phyloP scores from a whole-genome alignment of 2,797 vertebrate genomes.

The Alca torda region DNA sequence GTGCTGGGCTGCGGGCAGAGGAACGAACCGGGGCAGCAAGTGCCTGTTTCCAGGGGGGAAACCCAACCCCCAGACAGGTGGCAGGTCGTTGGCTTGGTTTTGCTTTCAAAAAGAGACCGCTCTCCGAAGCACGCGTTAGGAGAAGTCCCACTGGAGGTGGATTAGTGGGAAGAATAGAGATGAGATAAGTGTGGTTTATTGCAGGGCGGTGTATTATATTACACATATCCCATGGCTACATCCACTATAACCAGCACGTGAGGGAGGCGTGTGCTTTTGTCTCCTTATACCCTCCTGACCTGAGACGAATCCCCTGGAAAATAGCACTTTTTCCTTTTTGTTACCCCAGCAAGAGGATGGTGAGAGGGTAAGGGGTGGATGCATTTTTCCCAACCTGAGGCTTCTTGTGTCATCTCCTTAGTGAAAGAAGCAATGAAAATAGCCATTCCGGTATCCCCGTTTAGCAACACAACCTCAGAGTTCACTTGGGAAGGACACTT shows the following conservation, averaged over 20 bases:
- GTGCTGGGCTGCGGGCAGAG: background rate
- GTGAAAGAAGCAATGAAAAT: background rate
- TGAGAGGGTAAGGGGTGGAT: background rate
- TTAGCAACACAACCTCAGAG: background rate
- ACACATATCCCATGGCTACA: background rate
- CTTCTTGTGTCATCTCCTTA: background rate
- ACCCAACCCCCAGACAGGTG: background rate
- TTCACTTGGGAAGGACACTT: background rate
- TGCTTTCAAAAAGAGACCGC: background rate
- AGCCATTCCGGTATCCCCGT: background rate
- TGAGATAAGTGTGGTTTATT: background rate
- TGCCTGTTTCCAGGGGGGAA: background rate
- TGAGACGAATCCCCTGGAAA: background rate
- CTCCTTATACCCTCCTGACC: background rate
- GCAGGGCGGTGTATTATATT: background rate
- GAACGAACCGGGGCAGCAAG: accelerated
- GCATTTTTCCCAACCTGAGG: background rate
- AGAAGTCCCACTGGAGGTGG: background rate
- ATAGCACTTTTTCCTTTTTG: background rate
- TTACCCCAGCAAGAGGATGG: background rate
- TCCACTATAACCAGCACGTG: background rate
- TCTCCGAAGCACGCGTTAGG: accelerated
- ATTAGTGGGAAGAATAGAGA: background rate
- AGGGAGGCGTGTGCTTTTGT: background rate
- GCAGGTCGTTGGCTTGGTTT: background rate